These are phyloP conservation scores for Alca torda DNA, from an alignment of 2,797 vertebrate species.

Conservation along the genomic window DNA sequence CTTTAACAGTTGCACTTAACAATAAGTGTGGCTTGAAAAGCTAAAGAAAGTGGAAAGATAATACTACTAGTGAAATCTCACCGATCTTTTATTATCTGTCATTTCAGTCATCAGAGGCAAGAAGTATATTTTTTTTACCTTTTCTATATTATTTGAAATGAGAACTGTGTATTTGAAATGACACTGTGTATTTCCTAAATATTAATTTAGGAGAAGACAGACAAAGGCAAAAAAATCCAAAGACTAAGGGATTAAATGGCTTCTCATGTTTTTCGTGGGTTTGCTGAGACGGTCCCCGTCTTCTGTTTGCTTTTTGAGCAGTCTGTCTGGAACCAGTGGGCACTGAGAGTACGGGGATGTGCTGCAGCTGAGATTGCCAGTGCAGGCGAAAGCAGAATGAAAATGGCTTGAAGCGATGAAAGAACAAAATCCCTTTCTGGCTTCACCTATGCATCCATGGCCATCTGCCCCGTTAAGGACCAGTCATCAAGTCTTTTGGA, in stretches of 20 bases:
- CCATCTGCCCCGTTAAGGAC: constrained; percentile 31
- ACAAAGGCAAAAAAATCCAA: neutral
- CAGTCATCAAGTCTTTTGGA: neutral
- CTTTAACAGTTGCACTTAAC: neutral
- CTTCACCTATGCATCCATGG: neutral
- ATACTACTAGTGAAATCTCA: neutral
- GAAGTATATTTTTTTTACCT: neutral
- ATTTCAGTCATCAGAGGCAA: neutral
- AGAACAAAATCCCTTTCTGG: constrained; percentile 39
- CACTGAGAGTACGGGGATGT: neutral
- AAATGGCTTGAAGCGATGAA: constrained; percentile 2
- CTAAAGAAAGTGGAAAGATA: neutral
- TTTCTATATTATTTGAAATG: neutral
- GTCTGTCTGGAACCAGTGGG: neutral
- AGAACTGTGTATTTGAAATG: neutral
- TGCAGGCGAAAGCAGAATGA: neutral
- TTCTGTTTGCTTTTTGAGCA: neutral
- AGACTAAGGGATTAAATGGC: neutral
- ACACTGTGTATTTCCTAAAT: neutral
- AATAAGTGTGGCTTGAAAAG: neutral
- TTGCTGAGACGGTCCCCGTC: neutral
- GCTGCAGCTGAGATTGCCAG: neutral
- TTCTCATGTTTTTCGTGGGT: neutral
- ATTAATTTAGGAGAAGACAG: neutral
- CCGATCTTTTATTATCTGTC: neutral